Base-by-base conservation (phyloP, 2,797 vertebrate genomes). In the Arremon aurantiirostris region DNA sequence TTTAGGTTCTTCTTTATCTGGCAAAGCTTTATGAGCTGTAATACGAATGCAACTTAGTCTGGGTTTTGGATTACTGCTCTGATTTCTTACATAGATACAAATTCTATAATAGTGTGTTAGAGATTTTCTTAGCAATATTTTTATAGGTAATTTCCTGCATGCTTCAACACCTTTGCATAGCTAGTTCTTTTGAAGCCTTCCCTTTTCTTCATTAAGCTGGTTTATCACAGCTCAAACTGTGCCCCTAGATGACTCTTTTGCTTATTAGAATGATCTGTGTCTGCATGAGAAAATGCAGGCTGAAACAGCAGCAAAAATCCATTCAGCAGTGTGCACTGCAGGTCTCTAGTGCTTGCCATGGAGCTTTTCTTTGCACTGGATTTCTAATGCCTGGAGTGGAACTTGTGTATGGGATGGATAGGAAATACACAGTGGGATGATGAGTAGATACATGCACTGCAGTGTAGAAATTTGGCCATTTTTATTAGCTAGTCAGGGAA, bases 231-330 rank as follows among this genome's bases (percentile, higher is more conserved):
- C 35, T 68, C 35, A 78, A 10, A 49, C 16, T 39, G 24, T 30
- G 14, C 53, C 89, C 59, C 53, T 42, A 66, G 42, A 61, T 90
- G 50, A 73, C 46, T 46, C n/a, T 47, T 85, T 61, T 28, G 22
- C 70, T 77, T 37, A 59, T 91, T 12, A 79, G 53, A 86, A 76
- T 66, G 70, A 93, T 94, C n/a, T 94, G 34, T 75, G 63, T 83
- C 64, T 59, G 21, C 30, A 4, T 83, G 66, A 89, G 88, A 81
- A 94, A 95, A 86, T 10, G 35, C 75, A 61, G 75, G 28, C 75
- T 92, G 59, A 95, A 93, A 86, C 4, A 68, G 41, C 23, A 72
- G n/a, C 71, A 91, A 64, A 84, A 97, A 82, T 83, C 32, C 86
- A 1, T 89, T 44, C 41, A 34, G 27, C 15, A 39, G 27, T 56